Evolutionary conservation across 2,888 invertebrate genomes (phyloP).

Genomic region (Pilophorus perplexus): DNA sequence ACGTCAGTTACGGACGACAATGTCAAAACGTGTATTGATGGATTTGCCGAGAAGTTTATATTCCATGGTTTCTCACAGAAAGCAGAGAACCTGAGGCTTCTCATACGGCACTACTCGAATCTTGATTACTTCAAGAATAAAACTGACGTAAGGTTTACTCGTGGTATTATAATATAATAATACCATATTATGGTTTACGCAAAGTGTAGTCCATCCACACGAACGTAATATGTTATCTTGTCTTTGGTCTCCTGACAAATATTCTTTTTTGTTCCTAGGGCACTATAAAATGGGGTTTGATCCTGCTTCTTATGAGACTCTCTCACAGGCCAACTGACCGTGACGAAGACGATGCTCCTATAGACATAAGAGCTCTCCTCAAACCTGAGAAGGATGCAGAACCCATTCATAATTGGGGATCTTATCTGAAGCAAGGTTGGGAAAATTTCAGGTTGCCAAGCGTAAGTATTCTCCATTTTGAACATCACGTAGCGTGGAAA

Average conservation of each 20-base stretch:
- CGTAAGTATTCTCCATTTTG: background rate
- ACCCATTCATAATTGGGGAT: slow-evolving; percentile 41
- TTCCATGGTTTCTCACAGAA: slow-evolving; percentile 45
- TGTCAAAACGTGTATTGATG: slow-evolving; percentile 32
- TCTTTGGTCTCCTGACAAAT: background rate
- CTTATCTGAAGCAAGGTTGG: slow-evolving; percentile 44
- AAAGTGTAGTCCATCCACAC: background rate
- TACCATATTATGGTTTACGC: too few species aligned
- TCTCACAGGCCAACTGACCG: slow-evolving; percentile 42
- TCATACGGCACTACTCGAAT: slow-evolving; percentile 35
- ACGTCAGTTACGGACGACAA: slow-evolving; percentile 40
- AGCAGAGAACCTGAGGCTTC: slow-evolving; percentile 40
- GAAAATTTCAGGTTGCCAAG: slow-evolving; percentile 44
- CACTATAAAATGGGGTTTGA: slow-evolving; percentile 41
- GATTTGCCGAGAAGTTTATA: slow-evolving; percentile 43
- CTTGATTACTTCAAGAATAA: slow-evolving; percentile 42
- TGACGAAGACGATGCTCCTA: slow-evolving; percentile 39
- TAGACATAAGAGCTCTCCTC: slow-evolving; percentile 24
- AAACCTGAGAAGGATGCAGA: background rate
- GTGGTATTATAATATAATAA: too few species aligned
- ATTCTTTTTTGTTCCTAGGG: slow-evolving; percentile 3
- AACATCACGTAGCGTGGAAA: background rate
- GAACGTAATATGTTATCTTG: background rate
- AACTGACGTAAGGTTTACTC: slow-evolving; percentile 27
- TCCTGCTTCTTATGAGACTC: slow-evolving; percentile 43